Evolutionary conservation across 2,113 vertebrate species (phyloP).

Genomic region (Syngnathus scovelli): DNA sequence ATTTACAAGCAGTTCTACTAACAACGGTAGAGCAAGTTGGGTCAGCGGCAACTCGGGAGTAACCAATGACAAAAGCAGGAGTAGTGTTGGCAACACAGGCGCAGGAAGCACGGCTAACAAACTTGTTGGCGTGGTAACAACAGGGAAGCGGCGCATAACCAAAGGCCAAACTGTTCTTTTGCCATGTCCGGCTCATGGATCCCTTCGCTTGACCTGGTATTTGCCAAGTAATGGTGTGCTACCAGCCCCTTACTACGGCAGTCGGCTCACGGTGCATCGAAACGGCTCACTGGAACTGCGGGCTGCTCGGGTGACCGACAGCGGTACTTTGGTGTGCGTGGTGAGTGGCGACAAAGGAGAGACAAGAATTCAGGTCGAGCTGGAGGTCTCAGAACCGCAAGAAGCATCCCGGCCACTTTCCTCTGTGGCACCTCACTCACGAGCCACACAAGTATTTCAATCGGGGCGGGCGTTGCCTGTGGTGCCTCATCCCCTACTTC

Average conservation of each 20-base stretch:
- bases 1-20: constrained; percentile 20
- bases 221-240: constrained; percentile 83
- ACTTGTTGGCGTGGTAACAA: constrained; percentile 41
- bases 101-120: constrained; percentile 20
- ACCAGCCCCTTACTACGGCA: constrained; percentile 83
- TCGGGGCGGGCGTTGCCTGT: constrained; percentile 31
- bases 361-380: constrained; percentile 72
- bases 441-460: constrained; percentile 5
- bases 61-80: constrained; percentile 15
- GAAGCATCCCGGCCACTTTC: constrained; percentile 51
- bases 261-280: constrained; percentile 78
- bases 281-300: constrained; percentile 86
- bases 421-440: constrained; percentile 1
- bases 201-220: constrained; percentile 81
- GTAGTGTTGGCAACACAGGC: background rate
- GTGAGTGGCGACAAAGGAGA: constrained; percentile 81
- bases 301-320: constrained; percentile 69
- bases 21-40: constrained; percentile 23
- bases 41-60: constrained; percentile 21
- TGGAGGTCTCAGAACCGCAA: constrained; percentile 68
- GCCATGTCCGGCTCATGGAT: constrained; percentile 78
- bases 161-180: constrained; percentile 76
- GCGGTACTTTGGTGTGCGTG: constrained; percentile 77
- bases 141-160: constrained; percentile 59
- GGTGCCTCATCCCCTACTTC: constrained; percentile 48